phyloP scores from a whole-genome alignment of 2,888 invertebrate genomes.

The Melieria omissa region DNA sequence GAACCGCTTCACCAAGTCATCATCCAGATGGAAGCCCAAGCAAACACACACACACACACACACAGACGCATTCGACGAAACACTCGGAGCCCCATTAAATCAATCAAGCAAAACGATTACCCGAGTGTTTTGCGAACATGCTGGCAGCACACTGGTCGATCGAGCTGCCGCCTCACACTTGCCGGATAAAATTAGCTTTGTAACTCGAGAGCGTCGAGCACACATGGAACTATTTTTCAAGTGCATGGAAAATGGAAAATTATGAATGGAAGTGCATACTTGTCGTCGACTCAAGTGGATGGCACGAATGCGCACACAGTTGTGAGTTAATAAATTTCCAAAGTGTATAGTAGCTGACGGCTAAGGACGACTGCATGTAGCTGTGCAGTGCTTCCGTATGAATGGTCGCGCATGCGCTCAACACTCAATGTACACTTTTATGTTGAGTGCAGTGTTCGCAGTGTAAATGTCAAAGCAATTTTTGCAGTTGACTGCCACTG shows the following conservation, averaged over 20 bases:
- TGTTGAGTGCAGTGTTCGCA: constrained; percentile 14
- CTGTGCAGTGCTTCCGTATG: constrained; percentile 3
- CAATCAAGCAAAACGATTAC: constrained; percentile 48
- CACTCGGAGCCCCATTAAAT: constrained; percentile 46
- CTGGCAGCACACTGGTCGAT: constrained; percentile 17
- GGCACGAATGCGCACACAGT: constrained; percentile 17
- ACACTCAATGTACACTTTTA: constrained; percentile 36
- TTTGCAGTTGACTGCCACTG: constrained; percentile 28
- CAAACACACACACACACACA: background rate
- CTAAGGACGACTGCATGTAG: background rate
- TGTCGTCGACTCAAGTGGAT: constrained; percentile 57
- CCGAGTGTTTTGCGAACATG: constrained; percentile 46
- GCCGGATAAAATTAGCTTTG: constrained; percentile 43
- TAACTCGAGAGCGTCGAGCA: constrained; percentile 44
- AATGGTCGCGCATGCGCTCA: constrained; percentile 23
- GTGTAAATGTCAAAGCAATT: constrained; percentile 30
- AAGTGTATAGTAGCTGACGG: too few species aligned
- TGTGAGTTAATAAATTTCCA: too few species aligned
- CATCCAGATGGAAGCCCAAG: too few species aligned
- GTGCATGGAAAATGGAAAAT: constrained; percentile 5
- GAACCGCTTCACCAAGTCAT: too few species aligned
- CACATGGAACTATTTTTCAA: background rate
- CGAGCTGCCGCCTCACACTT: constrained; percentile 21
- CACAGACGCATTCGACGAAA: background rate
- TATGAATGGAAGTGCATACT: constrained; percentile 43